These are phyloP conservation scores for Remorina albescens DNA, from an alignment of 2,797 vertebrate genomes.

Conservation along the genomic window DNA sequence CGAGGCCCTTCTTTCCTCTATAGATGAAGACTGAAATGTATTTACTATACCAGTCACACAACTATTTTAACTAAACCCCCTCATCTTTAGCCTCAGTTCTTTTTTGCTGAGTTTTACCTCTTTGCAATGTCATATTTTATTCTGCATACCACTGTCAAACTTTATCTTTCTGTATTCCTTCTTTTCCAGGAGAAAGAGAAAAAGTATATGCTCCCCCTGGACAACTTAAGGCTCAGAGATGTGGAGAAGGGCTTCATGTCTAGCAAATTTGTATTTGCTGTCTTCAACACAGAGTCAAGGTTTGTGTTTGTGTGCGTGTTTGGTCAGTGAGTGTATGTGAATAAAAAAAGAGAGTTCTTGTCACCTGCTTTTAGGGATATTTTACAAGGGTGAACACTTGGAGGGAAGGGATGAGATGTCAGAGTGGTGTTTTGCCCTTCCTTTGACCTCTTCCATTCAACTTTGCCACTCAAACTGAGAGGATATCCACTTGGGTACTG, in stretches of 20 bases:
- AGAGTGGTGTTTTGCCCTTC: conserved; percentile 44
- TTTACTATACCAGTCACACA: conserved; percentile 60
- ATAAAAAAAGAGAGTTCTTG: conserved; percentile 61
- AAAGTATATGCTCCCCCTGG: conserved; percentile 91
- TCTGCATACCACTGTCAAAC: conserved; percentile 61
- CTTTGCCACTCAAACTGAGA: conserved; percentile 57
- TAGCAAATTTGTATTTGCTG: conserved; percentile 90
- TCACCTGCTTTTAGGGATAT: conserved; percentile 55
- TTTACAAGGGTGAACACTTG: conserved; percentile 49
- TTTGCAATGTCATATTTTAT: conserved; percentile 52
- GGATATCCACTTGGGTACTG: conserved; percentile 53
- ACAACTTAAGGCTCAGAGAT: conserved; percentile 90
- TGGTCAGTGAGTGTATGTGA: conserved; percentile 25
- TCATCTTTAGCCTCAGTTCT: conserved; percentile 21
- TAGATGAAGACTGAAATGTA: conserved; percentile 32
- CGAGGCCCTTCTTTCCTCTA: conserved; percentile 30
- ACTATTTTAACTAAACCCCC: conserved; percentile 44
- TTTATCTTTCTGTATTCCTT: conserved; percentile 56
- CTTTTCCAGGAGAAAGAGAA: conserved; percentile 89
- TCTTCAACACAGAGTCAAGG: conserved; percentile 93
- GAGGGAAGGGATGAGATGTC: conserved; percentile 49
- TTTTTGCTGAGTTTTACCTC: conserved; percentile 46
- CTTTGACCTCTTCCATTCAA: conserved; percentile 61
- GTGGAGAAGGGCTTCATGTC: conserved; percentile 90
- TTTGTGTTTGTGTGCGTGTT: conserved; percentile 39